Evolutionary conservation across 2,888 invertebrate genomes (phyloP), one percentile per base, ranked within the genome.

Genomic region (Desoria tigrina): DNA sequence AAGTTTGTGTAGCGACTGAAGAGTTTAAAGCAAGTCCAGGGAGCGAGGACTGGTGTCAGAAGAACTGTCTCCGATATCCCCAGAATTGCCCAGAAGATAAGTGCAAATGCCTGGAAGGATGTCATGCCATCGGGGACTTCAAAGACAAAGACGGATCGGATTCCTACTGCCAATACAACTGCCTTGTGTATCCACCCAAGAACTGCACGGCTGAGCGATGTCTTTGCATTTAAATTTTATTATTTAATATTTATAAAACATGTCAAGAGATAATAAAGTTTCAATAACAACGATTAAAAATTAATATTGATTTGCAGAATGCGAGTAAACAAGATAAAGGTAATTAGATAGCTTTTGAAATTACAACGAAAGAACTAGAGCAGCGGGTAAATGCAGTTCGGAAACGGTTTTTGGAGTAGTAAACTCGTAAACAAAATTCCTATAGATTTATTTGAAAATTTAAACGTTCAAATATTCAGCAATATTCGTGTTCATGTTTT

Each of bases 41-140:
- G 55, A 90, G 92, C 85, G 84, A 84, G 76, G 84, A 84, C 66
- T 93, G 92, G 92, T 93, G 93, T 78, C 89, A 90, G 80, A 86
- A 84, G 49, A 93, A 93, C 81, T 94, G 93, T 75, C 82, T 93
- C 73, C 86, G 90, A 67, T 92, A 92, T 80, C 92, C 92, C 1
- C 91, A 92, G 2, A 89, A 91, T 79, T 93, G 92, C 78, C 92
- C 92, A 0, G 83, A 85, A 58, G 82, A 84, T 1, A 83, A 90
- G 59, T 93, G 92, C 77, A 82, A 84, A 66, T 93, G 93, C 79
- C 90, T 91, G 60, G 86, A 88, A 78, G 85, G 85, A 16, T 93
- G 93, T 79, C 88, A 90, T 67, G 91, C 91, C 0, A 82, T 90
- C 28, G 92, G 92, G 1, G 88, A 90, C 77, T 79, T 90, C 67